Percentiles rank a stretch among this genome's conserved stretches.
These are phyloP conservation scores for Bettongia penicillata DNA, from an alignment of 2,113 vertebrate species.

Conservation along the genomic window DNA sequence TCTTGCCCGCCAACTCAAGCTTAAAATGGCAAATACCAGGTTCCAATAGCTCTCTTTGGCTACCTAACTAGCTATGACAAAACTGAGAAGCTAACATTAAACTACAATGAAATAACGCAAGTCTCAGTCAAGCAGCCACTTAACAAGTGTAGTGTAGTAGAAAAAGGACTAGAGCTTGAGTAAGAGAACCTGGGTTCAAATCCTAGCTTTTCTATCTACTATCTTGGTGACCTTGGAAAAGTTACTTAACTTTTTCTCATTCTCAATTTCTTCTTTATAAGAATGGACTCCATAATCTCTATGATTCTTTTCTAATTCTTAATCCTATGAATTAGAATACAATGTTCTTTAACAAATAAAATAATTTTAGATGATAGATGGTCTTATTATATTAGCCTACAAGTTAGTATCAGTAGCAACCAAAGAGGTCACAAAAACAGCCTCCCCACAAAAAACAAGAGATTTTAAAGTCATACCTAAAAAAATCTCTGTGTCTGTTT, in stretches of 20 bases:
- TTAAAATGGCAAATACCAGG: neutral
- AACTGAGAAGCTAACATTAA: neutral
- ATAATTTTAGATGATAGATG: constrained; percentile 1
- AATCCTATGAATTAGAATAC: neutral
- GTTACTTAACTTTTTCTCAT: neutral
- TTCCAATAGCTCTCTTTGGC: neutral
- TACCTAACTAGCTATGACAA: neutral
- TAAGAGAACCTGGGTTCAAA: neutral
- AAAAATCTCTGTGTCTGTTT: constrained; percentile 31
- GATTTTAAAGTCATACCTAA: neutral
- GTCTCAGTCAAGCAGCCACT: neutral
- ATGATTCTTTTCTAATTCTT: neutral
- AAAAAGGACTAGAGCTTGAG: neutral
- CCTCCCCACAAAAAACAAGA: neutral
- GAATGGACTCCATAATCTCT: neutral
- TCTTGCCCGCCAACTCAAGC: neutral
- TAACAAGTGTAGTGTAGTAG: neutral
- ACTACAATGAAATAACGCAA: neutral
- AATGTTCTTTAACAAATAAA: constrained; percentile 12
- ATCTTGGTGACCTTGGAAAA: neutral
- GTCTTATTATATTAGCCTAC: constrained; percentile 17
- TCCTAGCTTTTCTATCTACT: neutral
- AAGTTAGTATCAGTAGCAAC: constrained; percentile 31
- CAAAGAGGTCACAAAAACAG: neutral
- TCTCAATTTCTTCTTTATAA: neutral